Evolutionary conservation across 2,888 invertebrate species (phyloP).

Genomic region (Drosophila niveifrons): DNA sequence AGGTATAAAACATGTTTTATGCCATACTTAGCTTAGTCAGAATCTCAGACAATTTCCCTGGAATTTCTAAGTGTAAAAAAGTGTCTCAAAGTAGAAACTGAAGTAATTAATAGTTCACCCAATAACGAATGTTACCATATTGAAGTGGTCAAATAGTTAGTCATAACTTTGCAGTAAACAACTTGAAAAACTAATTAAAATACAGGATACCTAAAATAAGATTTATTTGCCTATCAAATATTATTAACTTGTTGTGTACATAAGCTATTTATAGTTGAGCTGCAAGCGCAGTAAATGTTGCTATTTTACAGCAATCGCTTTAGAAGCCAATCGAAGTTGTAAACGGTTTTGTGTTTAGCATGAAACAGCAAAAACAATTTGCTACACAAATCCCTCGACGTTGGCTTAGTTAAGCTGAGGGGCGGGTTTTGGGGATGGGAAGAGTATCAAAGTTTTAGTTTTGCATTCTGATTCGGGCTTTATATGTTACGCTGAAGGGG

Average conservation of each 20-base stretch:
- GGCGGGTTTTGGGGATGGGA: neutral
- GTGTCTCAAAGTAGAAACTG: too few species aligned
- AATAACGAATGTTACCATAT: neutral
- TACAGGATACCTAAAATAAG: too few species aligned
- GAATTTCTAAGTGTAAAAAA: too few species aligned
- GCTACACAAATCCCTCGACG: conserved; percentile 1
- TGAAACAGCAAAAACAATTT: neutral
- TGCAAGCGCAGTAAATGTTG: neutral
- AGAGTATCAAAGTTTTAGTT: conserved; percentile 44
- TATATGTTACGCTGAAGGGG: neutral
- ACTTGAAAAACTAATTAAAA: neutral
- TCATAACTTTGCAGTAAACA: neutral
- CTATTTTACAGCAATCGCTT: neutral
- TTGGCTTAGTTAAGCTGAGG: neutral
- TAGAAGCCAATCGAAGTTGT: neutral
- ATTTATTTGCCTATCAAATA: too few species aligned
- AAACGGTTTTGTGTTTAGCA: neutral
- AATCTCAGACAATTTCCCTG: too few species aligned
- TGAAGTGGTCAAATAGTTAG: neutral
- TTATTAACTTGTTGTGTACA: too few species aligned
- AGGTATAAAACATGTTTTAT: too few species aligned
- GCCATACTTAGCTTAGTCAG: too few species aligned
- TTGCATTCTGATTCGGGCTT: conserved; percentile 12
- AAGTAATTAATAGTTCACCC: too few species aligned
- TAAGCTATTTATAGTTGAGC: too few species aligned